Evolutionary conservation across 2,888 invertebrate genomes (phyloP).

Genomic region (Morpho achilles): DNA sequence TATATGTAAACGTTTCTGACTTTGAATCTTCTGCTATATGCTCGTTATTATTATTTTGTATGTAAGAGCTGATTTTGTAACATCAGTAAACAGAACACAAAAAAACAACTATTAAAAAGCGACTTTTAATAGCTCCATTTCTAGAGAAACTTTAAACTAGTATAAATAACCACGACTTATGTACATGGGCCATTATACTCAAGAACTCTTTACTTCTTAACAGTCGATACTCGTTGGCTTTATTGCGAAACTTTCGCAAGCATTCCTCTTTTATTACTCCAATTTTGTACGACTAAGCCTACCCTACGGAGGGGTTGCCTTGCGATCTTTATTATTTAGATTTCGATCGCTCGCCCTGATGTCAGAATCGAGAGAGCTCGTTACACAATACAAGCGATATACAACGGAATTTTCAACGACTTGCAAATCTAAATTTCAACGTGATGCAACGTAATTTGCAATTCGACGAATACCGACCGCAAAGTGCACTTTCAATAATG

Average conservation of each 20-base stretch:
- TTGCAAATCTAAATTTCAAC: conserved; percentile 10
- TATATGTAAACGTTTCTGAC: too few species aligned
- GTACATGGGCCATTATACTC: conserved; percentile 44
- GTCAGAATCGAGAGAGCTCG: conserved; percentile 24
- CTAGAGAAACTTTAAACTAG: conserved; percentile 33
- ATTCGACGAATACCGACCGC: conserved; percentile 18
- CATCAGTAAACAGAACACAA: too few species aligned
- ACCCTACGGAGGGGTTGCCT: conserved; percentile 53
- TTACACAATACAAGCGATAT: conserved; percentile 20
- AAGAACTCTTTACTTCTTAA: conserved; percentile 75
- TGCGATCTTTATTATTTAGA: conserved; percentile 76
- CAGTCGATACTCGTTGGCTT: conserved; percentile 77
- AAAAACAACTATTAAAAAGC: too few species aligned
- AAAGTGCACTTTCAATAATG: conserved; percentile 29
- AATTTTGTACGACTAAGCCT: conserved; percentile 77
- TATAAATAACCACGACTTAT: conserved; percentile 38
- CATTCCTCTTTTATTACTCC: conserved; percentile 79
- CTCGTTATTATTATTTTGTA: too few species aligned
- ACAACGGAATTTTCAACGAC: conserved; percentile 9
- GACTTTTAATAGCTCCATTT: background rate
- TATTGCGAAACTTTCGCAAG: conserved; percentile 77
- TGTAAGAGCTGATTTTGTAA: too few species aligned
- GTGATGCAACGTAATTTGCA: conserved; percentile 9
- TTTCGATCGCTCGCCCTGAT: conserved; percentile 54
- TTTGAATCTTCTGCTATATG: too few species aligned